phyloP scores from a whole-genome alignment of 2,888 invertebrate genomes.

The Drosophila pseudotakahashii region DNA sequence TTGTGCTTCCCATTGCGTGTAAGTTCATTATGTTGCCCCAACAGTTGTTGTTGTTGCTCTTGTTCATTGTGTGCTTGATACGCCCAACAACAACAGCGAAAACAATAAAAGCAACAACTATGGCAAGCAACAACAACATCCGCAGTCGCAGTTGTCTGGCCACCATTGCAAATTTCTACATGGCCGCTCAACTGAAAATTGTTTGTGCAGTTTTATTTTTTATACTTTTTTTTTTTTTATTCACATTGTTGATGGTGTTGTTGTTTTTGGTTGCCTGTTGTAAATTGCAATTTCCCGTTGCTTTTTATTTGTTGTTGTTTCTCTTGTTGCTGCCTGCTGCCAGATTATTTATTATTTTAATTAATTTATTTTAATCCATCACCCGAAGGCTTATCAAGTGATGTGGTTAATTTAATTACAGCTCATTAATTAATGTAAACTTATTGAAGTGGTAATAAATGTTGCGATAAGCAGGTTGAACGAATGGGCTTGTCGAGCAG shows the following conservation, averaged over 20 bases:
- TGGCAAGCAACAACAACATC: slow-evolving; percentile 51
- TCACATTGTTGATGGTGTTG: slow-evolving; percentile 42
- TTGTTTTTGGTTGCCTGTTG: slow-evolving; percentile 58
- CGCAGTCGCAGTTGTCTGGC: slow-evolving; percentile 63
- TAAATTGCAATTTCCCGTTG: slow-evolving; percentile 72
- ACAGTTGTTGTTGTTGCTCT: slow-evolving; percentile 24
- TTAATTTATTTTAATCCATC: slow-evolving; percentile 67
- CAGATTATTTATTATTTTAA: slow-evolving; percentile 67
- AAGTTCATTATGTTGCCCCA: slow-evolving; percentile 65
- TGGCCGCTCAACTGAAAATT: slow-evolving; percentile 85
- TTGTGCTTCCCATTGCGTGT: slow-evolving; percentile 79
- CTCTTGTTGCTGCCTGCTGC: slow-evolving; percentile 39
- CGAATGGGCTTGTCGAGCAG: background rate
- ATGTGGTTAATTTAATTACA: slow-evolving; percentile 50
- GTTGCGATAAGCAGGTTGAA: slow-evolving; percentile 3
- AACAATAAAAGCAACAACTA: slow-evolving; percentile 28
- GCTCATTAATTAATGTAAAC: slow-evolving; percentile 54
- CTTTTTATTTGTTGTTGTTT: slow-evolving; percentile 23
- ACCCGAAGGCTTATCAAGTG: slow-evolving; percentile 44
- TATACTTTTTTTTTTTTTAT: slow-evolving; percentile 39
- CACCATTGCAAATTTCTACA: slow-evolving; percentile 84
- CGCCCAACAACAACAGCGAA: slow-evolving; percentile 29
- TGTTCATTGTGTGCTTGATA: slow-evolving; percentile 58
- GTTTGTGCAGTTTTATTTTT: slow-evolving; percentile 75
- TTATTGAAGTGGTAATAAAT: slow-evolving; percentile 27